Conservation (phyloP, 2,888 invertebrate species). For the Onchidella celtica region DNA sequence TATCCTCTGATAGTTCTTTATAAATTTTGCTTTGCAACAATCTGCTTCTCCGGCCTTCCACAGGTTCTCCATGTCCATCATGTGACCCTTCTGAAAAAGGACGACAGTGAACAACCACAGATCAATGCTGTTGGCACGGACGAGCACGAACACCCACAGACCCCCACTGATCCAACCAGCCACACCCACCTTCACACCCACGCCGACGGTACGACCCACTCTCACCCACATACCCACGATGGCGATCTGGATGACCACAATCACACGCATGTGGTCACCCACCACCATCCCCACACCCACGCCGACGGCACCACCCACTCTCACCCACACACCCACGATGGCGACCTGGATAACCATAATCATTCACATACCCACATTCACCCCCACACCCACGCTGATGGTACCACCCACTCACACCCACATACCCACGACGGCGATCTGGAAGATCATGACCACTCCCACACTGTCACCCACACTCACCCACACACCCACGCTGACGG, state of each 20-base stretch:
- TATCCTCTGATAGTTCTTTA: too few species aligned
- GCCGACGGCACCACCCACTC: background rate
- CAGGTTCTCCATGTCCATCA: too few species aligned
- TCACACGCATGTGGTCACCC: background rate
- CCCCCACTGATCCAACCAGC: background rate
- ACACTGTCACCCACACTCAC: background rate
- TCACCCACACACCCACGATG: background rate
- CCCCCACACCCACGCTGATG: background rate
- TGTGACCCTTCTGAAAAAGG: too few species aligned
- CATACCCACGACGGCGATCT: background rate
- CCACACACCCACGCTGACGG: background rate
- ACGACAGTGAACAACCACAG: too few species aligned
- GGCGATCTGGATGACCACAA: too few species aligned
- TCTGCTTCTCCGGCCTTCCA: too few species aligned
- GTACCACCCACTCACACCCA: background rate
- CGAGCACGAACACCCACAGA: background rate
- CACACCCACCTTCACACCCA: background rate
- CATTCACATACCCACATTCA: too few species aligned
- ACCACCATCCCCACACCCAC: background rate
- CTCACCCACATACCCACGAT: background rate
- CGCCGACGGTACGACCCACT: background rate
- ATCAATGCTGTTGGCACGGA: too few species aligned
- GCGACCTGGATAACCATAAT: too few species aligned
- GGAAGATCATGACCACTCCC: too few species aligned
- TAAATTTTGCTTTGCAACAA: too few species aligned